Base-by-base conservation (phyloP, 1,140 invertebrate species). In the Magallana ariakensis region DNA sequence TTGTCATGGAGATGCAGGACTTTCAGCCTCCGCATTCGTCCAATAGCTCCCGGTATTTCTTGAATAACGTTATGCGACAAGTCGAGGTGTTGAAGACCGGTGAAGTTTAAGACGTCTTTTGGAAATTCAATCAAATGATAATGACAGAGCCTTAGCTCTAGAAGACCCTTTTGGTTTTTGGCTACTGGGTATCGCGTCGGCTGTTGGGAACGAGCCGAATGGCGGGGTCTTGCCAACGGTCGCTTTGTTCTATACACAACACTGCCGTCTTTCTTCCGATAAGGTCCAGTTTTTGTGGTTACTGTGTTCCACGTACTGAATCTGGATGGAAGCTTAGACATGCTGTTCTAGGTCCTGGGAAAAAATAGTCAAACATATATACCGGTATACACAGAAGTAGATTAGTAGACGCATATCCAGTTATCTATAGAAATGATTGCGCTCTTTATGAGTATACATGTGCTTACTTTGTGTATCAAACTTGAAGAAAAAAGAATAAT, bases 41-140 rank as follows among this genome's bases (percentile, higher is more conserved):
- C 89, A 46, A 94, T 90, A 13, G 91, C 90, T 15, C 85, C 66
- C 9, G 93, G 91, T 16, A 94, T 85, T 60, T 90, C 84, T 70
- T 91, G 86, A 11, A 94, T 87, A 54, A 90, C 70, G 86, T 94
- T 94, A 57, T 92, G 83, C n/a, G 90, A 89, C 53, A 94, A 70
- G 19, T 92, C 90, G n/a, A 94, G 87, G 0, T 92, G 90, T 85
- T 94, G 91, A 4, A 93, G 85, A 10, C 91, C 80, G 7, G 90
- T 87, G 80, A 93, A 93, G 19, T 90, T 75, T 62, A 92, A 93
- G 13, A 93, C 87, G 58, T 93, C 92, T 0, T 86, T 87, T 0
- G 94, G 94, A 13, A 94, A 88, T 15, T 85, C 46, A 0, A 55
- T 56, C 56, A 94, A 87, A 2, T 86, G 81, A 13, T 88, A 87